Conservation (phyloP, 2,797 vertebrate species). For the Karalla daura region DNA sequence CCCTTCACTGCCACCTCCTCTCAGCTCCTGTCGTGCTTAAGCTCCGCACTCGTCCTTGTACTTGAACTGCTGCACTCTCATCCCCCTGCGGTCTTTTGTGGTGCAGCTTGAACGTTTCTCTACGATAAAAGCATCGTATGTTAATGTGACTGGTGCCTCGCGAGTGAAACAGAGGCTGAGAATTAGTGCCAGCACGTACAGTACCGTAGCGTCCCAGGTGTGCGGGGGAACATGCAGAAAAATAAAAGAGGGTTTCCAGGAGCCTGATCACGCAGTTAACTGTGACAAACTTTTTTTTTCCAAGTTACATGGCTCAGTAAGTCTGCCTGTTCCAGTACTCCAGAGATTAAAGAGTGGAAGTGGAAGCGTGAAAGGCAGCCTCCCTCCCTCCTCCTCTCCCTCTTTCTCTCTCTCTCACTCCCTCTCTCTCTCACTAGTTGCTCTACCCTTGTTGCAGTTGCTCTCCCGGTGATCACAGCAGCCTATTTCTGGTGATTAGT, state of each 20-base stretch:
- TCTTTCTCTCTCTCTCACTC: neutral
- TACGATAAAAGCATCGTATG: no score
- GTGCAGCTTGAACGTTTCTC: no score
- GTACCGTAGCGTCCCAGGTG: constrained; percentile 27
- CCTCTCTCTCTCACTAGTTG: constrained; percentile 31
- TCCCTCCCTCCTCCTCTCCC: neutral
- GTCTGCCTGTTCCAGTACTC: constrained; percentile 27
- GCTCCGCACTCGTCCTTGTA: no score
- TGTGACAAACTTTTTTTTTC: constrained; percentile 30
- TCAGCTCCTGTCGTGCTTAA: no score
- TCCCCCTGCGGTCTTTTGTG: no score
- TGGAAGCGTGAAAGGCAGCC: constrained; percentile 12
- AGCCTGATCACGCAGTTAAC: constrained; percentile 28
- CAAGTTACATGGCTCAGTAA: constrained; percentile 35
- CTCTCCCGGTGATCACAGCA: constrained; percentile 63
- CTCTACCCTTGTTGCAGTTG: constrained; percentile 27
- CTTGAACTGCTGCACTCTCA: no score
- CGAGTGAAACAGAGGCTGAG: constrained; percentile 15
- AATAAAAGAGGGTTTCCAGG: constrained; percentile 30
- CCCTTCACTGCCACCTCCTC: no score
- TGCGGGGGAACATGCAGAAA: constrained; percentile 28
- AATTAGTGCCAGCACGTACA: constrained; percentile 18
- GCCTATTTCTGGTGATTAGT: constrained; percentile 71
- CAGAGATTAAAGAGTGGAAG: constrained; percentile 33
- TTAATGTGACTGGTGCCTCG: constrained; percentile 29